Evolutionary conservation across 2,888 invertebrate genomes (phyloP), one percentile per base, ranked within the genome.

Genomic region (Boloria euphrosyne): DNA sequence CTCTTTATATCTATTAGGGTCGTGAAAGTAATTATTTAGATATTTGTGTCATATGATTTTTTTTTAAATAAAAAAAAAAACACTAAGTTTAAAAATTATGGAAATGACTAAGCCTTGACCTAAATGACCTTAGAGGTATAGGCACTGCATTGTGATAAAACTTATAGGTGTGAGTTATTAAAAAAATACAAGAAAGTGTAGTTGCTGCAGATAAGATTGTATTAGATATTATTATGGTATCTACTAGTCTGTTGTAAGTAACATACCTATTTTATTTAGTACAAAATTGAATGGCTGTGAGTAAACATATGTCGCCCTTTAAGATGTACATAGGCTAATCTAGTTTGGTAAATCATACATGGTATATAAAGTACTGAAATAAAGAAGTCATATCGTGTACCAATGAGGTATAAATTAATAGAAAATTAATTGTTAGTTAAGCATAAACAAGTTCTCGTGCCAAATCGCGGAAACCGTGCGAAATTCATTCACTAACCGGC

Each of bases 401-500:
- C 49, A 31, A 53, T 53, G 27, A 14, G 47, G 49, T 54, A 55
- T 38, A 27, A 52, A 44, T 43, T 52, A 57, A 46, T 46, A 46
- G 47, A 16, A 52, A 54, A 46, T 51, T 67, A 60, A 31, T 62
- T 49, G 57, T 61, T 62, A 69, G 63, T 62, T 54, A 69, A 67
- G 64, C 66, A 66, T 65, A 70, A 73, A 71, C 70, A 73, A 60
- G 64, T 67, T 68, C 71, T 71, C 69, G 82, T 84, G 85, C 84
- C 82, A 82, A 83, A 83, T 87, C 79, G 80, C 87, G 91, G 89
- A 90, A 91, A 88, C 79, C 75, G 81, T 83, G 86, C 84, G 82
- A 88, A 90, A 86, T 89, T 89, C 91, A 91, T 91, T 91, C 85
- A 91, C 81, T 73, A 82, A 84, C 84, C 85, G 87, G 75, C 78